Evolutionary conservation across 2,113 vertebrate species (phyloP), one percentile per base, ranked within the genome.

Genomic region (Mustelus asterias): DNA sequence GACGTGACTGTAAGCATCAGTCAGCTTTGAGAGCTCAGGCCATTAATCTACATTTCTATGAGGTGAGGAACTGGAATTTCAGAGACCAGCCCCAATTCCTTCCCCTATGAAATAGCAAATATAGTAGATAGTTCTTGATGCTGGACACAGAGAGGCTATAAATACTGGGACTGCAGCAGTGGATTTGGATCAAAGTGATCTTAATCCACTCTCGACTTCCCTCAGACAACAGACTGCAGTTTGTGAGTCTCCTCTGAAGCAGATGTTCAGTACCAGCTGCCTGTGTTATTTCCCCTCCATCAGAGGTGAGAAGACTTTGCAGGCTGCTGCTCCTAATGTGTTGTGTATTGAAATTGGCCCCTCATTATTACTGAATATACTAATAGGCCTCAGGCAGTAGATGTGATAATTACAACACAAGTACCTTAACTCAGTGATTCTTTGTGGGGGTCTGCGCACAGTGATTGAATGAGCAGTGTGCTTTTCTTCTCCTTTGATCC

Each of bases 241-340:
- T 92, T 92, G 93, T n/a, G 11, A 72, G 93, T 95, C 69, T 94
- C 96, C 96, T 96, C 70, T 72, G 94, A 88, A 96, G 96, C 95
- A 96, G 96, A 96, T 94, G 95, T 96, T 88, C 96, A 65, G 93
- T 96, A 90, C 94, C 0, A 0, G 60, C 69, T 96, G 94, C 70
- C 41, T 18, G 11, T 88, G 0, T 0, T 67, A 96, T 96, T 95
- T 96, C 63, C 72, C 96, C 90, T 96, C 86, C 63, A 48, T 29
- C 95, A 96, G 88, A 70, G 60, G 63, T 0, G 5, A 96, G 72
- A 83, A 41, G 67, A 63, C 83, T 88, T 95, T 58, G 83, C 85
- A 95, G 54, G 48, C 37, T 90, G 63, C 44, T 96, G 94, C 1
- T 1, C 24, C 76, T 96, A 93, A 69, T 44, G 67, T 96, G 95